Conservation (phyloP, 2,888 invertebrate genomes). For the Oscheius sp. region DNA sequence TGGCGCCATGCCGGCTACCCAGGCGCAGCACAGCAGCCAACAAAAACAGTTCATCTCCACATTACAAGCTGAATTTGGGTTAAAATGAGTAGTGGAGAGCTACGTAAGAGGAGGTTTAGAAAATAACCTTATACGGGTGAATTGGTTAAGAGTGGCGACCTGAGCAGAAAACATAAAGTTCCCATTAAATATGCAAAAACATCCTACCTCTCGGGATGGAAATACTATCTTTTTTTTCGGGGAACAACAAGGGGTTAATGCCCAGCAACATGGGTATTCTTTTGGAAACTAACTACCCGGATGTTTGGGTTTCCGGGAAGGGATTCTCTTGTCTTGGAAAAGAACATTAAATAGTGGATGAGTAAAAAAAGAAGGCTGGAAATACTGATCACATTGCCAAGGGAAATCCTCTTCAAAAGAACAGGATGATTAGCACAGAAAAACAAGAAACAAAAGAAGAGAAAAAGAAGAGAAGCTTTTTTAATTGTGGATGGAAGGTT, state of each 20-base stretch:
- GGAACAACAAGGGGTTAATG: too few relatives aligned
- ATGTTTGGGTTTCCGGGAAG: too few relatives aligned
- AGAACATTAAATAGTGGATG: too few relatives aligned
- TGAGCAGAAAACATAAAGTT: constrained; percentile 2
- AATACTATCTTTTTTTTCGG: not conserved
- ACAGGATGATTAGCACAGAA: not conserved
- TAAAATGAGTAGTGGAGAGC: not conserved
- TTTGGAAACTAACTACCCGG: too few relatives aligned
- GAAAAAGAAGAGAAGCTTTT: not conserved
- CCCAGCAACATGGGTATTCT: too few relatives aligned
- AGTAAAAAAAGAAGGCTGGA: too few relatives aligned
- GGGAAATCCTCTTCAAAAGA: not conserved
- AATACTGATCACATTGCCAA: too few relatives aligned
- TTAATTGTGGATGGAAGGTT: not conserved
- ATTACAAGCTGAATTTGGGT: constrained; percentile 16
- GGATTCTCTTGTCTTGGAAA: too few relatives aligned
- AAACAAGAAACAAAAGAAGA: not conserved
- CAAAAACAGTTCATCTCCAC: constrained; percentile 32
- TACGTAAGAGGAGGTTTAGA: too few relatives aligned
- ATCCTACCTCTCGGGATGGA: not conserved
- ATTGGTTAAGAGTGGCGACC: too few relatives aligned
- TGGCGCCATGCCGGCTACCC: constrained; percentile 27
- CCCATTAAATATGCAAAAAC: not conserved
- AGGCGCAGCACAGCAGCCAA: constrained; percentile 34
- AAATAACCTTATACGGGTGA: not conserved